phyloP scores from a whole-genome alignment of 2,888 invertebrate genomes.

The Drosophila merina region DNA sequence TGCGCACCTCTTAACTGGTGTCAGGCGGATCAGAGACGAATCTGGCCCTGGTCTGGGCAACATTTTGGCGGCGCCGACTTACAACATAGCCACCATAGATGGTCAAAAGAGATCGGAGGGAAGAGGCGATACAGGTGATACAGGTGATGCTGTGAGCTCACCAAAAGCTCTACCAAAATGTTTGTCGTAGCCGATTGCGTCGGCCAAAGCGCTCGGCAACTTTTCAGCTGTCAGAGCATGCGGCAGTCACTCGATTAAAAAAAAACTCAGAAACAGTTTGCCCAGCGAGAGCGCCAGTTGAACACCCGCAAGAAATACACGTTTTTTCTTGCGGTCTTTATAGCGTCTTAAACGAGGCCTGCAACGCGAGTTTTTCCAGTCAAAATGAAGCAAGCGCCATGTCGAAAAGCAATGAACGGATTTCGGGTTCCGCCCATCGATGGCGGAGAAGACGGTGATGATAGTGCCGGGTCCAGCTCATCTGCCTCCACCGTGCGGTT shows the following conservation, averaged over 20 bases:
- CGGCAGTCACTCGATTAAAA: conserved; percentile 28
- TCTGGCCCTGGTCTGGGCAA: conserved; percentile 30
- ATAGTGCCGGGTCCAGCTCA: conserved; percentile 49
- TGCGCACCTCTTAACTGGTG: conserved; percentile 23
- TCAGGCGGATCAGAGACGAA: conserved; percentile 18
- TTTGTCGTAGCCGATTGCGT: conserved; percentile 32
- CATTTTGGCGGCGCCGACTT: conserved; percentile 31
- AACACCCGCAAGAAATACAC: conserved; percentile 46
- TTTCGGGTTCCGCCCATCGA: conserved; percentile 13
- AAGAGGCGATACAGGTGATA: conserved; percentile 3
- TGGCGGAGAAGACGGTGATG: neutral
- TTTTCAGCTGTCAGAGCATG: conserved; percentile 29
- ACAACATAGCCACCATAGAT: conserved; percentile 27
- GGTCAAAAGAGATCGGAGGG: conserved; percentile 3
- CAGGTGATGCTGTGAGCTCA: conserved; percentile 43
- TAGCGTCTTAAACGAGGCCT: neutral
- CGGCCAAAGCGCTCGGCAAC: conserved; percentile 43
- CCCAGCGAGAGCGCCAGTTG: conserved; percentile 50
- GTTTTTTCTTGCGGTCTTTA: conserved; percentile 3
- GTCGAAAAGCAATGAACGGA: conserved; percentile 4
- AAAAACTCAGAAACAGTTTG: conserved; percentile 54
- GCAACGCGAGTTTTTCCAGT: conserved; percentile 9
- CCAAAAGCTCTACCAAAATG: conserved; percentile 41
- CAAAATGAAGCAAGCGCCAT: conserved; percentile 9
- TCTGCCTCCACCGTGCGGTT: conserved; percentile 68